phyloP scores from a whole-genome alignment of 2,888 invertebrate species.

The Pseudanteris insignis region DNA sequence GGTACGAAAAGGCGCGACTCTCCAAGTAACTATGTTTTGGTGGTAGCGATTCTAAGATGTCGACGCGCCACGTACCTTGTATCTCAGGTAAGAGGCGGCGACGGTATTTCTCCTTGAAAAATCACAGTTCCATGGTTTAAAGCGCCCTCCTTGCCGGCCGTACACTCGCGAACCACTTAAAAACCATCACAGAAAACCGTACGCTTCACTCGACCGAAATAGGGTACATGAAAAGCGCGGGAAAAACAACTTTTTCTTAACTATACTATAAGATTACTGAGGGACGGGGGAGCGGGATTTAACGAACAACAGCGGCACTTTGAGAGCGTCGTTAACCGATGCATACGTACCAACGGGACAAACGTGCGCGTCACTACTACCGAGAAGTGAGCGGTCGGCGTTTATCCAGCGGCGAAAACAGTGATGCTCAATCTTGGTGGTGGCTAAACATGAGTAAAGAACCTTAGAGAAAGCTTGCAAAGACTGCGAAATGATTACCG shows the following conservation, averaged over 20 bases:
- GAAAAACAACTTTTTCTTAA: too few species aligned
- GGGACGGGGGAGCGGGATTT: constrained; percentile 2
- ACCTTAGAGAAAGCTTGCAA: neutral
- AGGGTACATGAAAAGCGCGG: neutral
- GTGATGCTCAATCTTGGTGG: neutral
- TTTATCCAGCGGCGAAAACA: constrained; percentile 8
- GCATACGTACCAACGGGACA: constrained; percentile 32
- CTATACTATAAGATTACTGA: too few species aligned
- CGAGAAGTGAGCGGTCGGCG: constrained; percentile 17
- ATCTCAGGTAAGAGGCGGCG: constrained; percentile 47
- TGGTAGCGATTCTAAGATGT: constrained; percentile 18
- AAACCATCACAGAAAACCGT: constrained; percentile 29
- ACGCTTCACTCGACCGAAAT: neutral
- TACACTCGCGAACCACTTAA: constrained; percentile 39
- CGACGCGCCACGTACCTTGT: constrained; percentile 46
- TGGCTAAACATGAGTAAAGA: too few species aligned
- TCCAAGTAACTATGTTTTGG: constrained; percentile 17
- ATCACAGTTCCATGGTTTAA: constrained; percentile 47
- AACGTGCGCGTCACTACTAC: constrained; percentile 49
- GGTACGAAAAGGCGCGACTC: constrained; percentile 1
- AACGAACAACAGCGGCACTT: too few species aligned
- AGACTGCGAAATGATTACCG: neutral
- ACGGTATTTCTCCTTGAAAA: constrained; percentile 49
- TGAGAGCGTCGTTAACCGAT: constrained; percentile 5
- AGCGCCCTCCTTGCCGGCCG: constrained; percentile 45